Evolutionary conservation across 64 coral and sea anemone genomes (phyloP).

Genomic region (Montipora efflorescens): DNA sequence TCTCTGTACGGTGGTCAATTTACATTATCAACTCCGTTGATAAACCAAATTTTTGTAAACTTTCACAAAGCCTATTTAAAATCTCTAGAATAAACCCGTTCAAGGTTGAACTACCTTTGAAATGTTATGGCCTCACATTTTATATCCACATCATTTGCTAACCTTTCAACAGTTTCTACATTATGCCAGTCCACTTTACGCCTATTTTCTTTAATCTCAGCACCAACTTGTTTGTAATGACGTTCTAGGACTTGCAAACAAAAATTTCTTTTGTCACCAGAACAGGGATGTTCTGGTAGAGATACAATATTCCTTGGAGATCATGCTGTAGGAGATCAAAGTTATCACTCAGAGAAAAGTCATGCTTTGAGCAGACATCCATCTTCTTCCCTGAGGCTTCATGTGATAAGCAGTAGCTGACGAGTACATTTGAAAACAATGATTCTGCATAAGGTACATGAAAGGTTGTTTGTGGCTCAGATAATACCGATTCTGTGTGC

Average conservation of each 20-base stretch:
- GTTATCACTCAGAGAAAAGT: slow-evolving; percentile 1
- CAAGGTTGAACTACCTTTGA: not conserved
- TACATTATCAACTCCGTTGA: too few relatives aligned
- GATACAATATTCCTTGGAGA: slow-evolving; percentile 20
- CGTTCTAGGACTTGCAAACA: slow-evolving; percentile 46
- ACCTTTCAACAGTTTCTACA: slow-evolving; percentile 27
- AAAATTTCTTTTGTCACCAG: not conserved
- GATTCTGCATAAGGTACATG: slow-evolving; percentile 2
- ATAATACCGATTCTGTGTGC: slow-evolving; percentile 1
- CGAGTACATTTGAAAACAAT: not conserved
- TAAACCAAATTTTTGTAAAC: too few relatives aligned
- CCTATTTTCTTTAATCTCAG: slow-evolving; percentile 4
- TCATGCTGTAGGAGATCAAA: slow-evolving; percentile 57
- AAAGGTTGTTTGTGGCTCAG: slow-evolving; percentile 51
- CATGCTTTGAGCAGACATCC: slow-evolving; percentile 4
- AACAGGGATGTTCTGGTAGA: not conserved
- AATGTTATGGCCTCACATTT: not conserved
- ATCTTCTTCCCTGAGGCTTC: slow-evolving; percentile 13
- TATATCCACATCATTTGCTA: slow-evolving; percentile 3
- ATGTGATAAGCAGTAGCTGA: slow-evolving; percentile 49
- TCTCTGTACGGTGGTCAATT: too few relatives aligned
- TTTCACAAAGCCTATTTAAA: too few relatives aligned
- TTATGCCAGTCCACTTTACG: slow-evolving; percentile 39
- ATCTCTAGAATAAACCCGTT: too few relatives aligned
- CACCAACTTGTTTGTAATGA: slow-evolving; percentile 50